A percentile compares a stretch with the other conserved stretches of the same genome.
phyloP scores from a whole-genome alignment of 2,888 invertebrate species.

The Clepsis dumicolana region DNA sequence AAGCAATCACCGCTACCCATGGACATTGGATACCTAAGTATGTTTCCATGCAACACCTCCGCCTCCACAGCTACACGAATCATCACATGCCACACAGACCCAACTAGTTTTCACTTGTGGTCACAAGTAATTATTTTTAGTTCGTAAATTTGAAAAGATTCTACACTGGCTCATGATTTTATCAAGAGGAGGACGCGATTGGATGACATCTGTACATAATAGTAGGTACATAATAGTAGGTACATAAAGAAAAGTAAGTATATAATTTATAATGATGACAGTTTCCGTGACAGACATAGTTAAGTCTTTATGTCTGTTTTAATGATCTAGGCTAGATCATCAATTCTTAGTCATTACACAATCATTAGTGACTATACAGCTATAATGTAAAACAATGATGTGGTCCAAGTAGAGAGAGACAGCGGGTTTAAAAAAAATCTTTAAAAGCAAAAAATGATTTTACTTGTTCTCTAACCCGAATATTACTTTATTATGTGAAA shows the following conservation, averaged over 20 bases:
- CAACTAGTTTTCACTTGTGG: too few species aligned
- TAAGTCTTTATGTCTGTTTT: conserved; percentile 32
- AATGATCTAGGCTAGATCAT: conserved; percentile 42
- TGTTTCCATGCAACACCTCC: too few species aligned
- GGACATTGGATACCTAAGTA: too few species aligned
- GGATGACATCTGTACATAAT: neutral
- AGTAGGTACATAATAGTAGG: conserved; percentile 17
- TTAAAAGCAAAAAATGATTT: too few species aligned
- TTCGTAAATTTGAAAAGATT: neutral
- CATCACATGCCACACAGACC: too few species aligned
- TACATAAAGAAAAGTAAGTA: conserved; percentile 30
- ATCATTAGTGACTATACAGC: conserved; percentile 45
- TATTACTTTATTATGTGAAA: too few species aligned
- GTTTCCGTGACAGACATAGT: conserved; percentile 37
- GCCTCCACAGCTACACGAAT: too few species aligned
- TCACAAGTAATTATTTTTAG: neutral
- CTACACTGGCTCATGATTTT: neutral
- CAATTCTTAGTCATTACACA: conserved; percentile 43
- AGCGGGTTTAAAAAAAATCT: neutral
- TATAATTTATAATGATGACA: conserved; percentile 22
- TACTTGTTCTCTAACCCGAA: too few species aligned
- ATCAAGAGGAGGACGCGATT: neutral
- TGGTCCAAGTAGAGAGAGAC: conserved; percentile 10
- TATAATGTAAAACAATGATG: conserved; percentile 37
- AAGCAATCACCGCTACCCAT: too few species aligned